Percentiles rank a stretch among this genome's conserved stretches.
Evolutionary conservation across 2,888 invertebrate species (phyloP).

Genomic region (Lacanobia oleracea): DNA sequence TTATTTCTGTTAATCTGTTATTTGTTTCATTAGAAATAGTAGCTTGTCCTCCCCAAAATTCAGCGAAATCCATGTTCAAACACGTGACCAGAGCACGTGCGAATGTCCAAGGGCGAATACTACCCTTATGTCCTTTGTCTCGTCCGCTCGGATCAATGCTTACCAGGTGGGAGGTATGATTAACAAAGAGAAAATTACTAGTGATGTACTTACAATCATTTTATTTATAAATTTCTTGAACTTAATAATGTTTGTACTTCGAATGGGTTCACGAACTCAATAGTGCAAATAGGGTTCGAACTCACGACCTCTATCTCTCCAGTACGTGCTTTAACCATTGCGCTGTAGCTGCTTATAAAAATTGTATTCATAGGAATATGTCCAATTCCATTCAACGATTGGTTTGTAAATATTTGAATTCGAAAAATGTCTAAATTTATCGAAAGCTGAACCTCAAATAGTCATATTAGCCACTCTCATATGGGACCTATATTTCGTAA

Average conservation of each 20-base stretch:
- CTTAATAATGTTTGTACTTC: constrained; percentile 8
- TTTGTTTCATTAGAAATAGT: background rate
- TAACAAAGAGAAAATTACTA: constrained; percentile 16
- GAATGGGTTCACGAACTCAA: background rate
- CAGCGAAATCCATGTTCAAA: background rate
- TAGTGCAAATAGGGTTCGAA: constrained; percentile 11
- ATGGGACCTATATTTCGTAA: constrained; percentile 21
- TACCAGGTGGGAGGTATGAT: constrained; percentile 17
- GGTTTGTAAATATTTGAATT: constrained; percentile 20
- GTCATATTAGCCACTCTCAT: constrained; percentile 5
- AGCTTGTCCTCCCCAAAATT: background rate
- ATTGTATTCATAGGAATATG: constrained; percentile 1
- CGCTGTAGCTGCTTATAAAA: constrained; percentile 9
- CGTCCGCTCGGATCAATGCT: constrained; percentile 21
- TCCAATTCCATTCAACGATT: constrained; percentile 20
- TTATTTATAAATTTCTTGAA: background rate
- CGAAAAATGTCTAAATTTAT: constrained; percentile 4
- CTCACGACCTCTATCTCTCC: background rate
- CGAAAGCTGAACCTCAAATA: constrained; percentile 3
- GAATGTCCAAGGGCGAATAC: constrained; percentile 21
- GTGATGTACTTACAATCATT: background rate
- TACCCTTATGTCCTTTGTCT: constrained; percentile 43
- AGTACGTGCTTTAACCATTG: background rate
- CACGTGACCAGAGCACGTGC: constrained; percentile 18
- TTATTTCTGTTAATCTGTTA: background rate